Percentiles rank a stretch among this genome's conserved stretches.
Evolutionary conservation across 2,797 vertebrate species (phyloP).

Genomic region (Poliocrania exsul): DNA sequence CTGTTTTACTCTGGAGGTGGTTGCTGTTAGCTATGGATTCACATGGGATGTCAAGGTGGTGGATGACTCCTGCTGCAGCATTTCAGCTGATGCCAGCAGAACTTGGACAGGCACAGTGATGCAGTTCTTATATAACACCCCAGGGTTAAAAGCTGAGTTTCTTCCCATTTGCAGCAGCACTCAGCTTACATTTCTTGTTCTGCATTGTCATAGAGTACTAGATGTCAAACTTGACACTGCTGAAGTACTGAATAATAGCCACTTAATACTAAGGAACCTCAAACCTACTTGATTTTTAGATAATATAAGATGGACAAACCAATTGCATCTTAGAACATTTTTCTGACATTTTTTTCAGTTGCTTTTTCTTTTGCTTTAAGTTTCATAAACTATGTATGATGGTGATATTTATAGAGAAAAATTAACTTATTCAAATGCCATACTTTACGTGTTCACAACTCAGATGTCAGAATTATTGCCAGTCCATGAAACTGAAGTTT

Average conservation of each 20-base stretch:
- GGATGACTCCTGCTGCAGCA: neutral
- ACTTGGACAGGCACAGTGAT: neutral
- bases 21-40: neutral
- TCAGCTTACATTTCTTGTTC: neutral
- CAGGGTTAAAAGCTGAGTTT: neutral
- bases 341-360: neutral
- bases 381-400: neutral
- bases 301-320: neutral
- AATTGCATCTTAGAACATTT: neutral
- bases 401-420: neutral
- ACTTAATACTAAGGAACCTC: neutral
- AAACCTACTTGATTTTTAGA: neutral
- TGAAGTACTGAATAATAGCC: neutral
- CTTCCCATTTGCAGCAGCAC: neutral
- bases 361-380: neutral
- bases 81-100: neutral
- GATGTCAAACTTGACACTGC: neutral
- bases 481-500: neutral
- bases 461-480: neutral
- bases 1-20: neutral
- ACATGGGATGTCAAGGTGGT: neutral
- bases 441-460: neutral
- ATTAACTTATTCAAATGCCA: neutral
- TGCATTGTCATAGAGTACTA: neutral
- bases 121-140: slow-evolving; percentile 26